A percentile compares a stretch with the other conserved stretches of the same genome.
Evolutionary conservation across 1,140 invertebrate species (phyloP).

Genomic region (Scaptomyza montana): DNA sequence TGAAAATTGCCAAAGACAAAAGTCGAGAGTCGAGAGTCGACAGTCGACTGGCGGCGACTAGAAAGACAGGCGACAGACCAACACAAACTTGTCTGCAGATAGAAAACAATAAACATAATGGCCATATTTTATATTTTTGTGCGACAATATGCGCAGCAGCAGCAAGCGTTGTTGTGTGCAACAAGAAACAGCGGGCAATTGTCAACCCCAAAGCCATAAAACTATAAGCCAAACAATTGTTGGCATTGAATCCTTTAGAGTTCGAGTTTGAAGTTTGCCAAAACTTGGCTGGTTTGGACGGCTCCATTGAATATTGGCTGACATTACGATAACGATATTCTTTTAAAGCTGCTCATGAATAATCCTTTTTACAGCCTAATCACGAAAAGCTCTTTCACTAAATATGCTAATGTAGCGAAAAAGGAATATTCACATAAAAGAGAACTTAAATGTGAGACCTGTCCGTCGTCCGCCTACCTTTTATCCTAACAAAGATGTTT

Average conservation of each 20-base stretch:
- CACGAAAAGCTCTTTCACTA: constrained; percentile 9
- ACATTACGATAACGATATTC: constrained; percentile 38
- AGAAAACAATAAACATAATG: constrained; percentile 77
- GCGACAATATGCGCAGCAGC: no score
- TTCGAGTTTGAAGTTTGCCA: constrained; percentile 31
- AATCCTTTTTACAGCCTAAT: constrained; percentile 69
- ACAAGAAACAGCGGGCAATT: constrained; percentile 50
- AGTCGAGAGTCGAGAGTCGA: constrained; percentile 9
- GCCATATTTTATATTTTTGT: constrained; percentile 78
- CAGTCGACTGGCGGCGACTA: constrained; percentile 13
- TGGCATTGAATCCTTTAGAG: constrained; percentile 43
- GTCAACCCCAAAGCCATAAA: constrained; percentile 49
- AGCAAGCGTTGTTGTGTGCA: constrained; percentile 22
- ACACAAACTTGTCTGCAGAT: constrained; percentile 6
- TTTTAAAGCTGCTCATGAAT: constrained; percentile 67
- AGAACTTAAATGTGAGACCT: no score
- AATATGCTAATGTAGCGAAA: constrained; percentile 68
- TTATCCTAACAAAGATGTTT: constrained; percentile 58
- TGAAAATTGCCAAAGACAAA: constrained; percentile 62
- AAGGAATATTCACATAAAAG: not conserved
- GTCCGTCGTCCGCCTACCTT: constrained; percentile 16
- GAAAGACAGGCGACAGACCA: not conserved
- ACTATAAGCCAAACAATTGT: constrained; percentile 53
- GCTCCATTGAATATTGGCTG: constrained; percentile 46
- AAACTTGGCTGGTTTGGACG: constrained; percentile 16